Percentiles rank a stretch among this genome's conserved stretches.
Conservation (phyloP, 2,113 vertebrate species). For the Elaphurus davidianus region DNA sequence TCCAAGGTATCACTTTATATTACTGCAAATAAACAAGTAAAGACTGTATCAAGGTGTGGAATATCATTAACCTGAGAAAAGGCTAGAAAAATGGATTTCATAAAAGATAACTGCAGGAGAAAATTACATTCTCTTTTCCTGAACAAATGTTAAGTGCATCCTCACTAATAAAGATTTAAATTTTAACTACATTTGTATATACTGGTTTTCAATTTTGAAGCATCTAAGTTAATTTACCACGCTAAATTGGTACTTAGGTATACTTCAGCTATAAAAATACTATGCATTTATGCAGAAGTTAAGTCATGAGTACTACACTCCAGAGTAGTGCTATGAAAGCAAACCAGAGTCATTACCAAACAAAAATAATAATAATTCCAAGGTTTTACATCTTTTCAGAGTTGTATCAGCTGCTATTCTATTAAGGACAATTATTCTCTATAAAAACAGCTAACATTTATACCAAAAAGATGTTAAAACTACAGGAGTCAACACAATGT, state of each 20-base stretch:
- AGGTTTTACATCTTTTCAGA: not conserved
- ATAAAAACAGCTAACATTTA: not conserved
- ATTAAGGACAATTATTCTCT: conserved; percentile 10
- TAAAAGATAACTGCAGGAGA: conserved; percentile 60
- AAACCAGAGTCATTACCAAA: conserved; percentile 23
- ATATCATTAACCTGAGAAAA: conserved; percentile 64
- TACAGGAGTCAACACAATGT: not conserved
- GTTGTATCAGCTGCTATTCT: not conserved
- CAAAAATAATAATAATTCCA: not conserved
- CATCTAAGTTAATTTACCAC: conserved; percentile 60
- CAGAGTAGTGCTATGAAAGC: not conserved
- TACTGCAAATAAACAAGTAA: conserved; percentile 64
- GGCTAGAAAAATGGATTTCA: conserved; percentile 55
- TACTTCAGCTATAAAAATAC: conserved; percentile 21
- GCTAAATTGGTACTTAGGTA: conserved; percentile 37
- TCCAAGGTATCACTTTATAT: conserved; percentile 52
- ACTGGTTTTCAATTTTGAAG: conserved; percentile 65
- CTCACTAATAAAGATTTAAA: conserved; percentile 61
- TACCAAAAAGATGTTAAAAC: not conserved
- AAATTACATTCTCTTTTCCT: conserved; percentile 56
- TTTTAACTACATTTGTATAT: conserved; percentile 55
- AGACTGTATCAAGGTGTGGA: conserved; percentile 42
- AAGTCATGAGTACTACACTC: conserved; percentile 18
- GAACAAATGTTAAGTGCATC: conserved; percentile 63
- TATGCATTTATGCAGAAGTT: conserved; percentile 43